A percentile compares a stretch with the other conserved stretches of the same genome.
phyloP scores from a whole-genome alignment of 2,888 invertebrate genomes.

The Aphidoletes aphidimyza region DNA sequence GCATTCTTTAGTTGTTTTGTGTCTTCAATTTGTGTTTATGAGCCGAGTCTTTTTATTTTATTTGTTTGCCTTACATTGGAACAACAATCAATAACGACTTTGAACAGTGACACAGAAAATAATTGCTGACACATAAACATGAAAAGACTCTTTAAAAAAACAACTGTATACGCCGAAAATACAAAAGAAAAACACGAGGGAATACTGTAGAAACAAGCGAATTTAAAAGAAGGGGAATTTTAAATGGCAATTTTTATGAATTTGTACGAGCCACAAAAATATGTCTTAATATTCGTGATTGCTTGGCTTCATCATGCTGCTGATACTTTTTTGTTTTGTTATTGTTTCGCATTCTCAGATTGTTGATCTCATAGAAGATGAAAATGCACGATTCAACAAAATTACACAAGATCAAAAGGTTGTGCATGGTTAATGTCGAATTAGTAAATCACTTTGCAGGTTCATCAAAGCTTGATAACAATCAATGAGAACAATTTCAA shows the following conservation, averaged over 20 bases:
- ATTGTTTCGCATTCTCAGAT: background rate
- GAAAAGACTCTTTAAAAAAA: too few relatives aligned
- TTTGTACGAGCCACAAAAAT: background rate
- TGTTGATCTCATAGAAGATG: background rate
- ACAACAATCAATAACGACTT: slow-evolving; percentile 29
- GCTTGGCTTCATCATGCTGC: background rate
- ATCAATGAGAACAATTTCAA: background rate
- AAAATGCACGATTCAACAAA: slow-evolving; percentile 49
- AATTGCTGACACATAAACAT: slow-evolving; percentile 53
- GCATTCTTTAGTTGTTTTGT: background rate
- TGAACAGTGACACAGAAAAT: slow-evolving; percentile 50
- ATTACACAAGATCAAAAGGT: slow-evolving; percentile 45
- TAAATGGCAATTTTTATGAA: slow-evolving; percentile 29
- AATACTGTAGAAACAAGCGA: background rate
- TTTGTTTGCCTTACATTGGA: background rate
- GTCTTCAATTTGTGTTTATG: too few relatives aligned
- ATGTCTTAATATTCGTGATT: slow-evolving; percentile 46
- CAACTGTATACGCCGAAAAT: background rate
- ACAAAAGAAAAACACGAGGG: background rate
- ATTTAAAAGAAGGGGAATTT: slow-evolving; percentile 14
- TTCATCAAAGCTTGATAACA: slow-evolving; percentile 30
- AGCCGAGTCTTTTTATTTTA: too few relatives aligned
- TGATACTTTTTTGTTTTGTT: background rate
- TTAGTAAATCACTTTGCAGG: slow-evolving; percentile 42
- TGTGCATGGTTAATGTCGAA: slow-evolving; percentile 38